Base-by-base conservation (phyloP, 2,113 vertebrate species). In the Forbesichthys agassizii region DNA sequence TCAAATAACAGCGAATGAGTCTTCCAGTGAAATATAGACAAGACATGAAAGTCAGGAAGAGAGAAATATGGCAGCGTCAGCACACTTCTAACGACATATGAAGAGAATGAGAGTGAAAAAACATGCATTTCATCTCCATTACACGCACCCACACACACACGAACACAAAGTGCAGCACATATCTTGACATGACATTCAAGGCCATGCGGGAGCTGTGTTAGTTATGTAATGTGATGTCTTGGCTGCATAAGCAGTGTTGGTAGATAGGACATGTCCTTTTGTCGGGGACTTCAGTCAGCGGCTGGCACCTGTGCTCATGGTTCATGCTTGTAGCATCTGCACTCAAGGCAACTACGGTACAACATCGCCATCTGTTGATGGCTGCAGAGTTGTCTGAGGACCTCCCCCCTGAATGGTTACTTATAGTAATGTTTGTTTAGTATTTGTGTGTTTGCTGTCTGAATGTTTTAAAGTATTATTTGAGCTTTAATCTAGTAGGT, bases 321-420 rank as follows among this genome's bases (percentile, higher is more conserved):
- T 67, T 74, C 62, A 36, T 4, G 16, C 75, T 64, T 72, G 3
- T 48, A 47, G 62, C 20, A 0, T 5, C 33, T 13, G 1, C 4
- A 6, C 11, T 1, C 5, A 8, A 0, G 9, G 61, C 69, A 84
- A 70, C 48, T 52, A 48, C 71, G 84, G 79, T 74, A 46, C 86
- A 79, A 88, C 86, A 92, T 76, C 85, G 14, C 89, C 89, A 90
- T 86, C 91, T 90, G 78, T 86, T 72, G 90, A 57, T 9, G 7
- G 36, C 36, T 42, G 36, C 36, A 42, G 36, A 42, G 7, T 5
- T 42, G 7, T 42, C 36, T 42, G 36, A 8, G 36, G 36, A 42
- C 36, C 36, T 7, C 4, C 7, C 36, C 36, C 36, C 1, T 7
- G 36, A 42, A 42, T 42, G 4, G 1, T 2, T 3, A 42, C 36